Conservation (phyloP, 2,113 vertebrate species). For the Clupea harengus region DNA sequence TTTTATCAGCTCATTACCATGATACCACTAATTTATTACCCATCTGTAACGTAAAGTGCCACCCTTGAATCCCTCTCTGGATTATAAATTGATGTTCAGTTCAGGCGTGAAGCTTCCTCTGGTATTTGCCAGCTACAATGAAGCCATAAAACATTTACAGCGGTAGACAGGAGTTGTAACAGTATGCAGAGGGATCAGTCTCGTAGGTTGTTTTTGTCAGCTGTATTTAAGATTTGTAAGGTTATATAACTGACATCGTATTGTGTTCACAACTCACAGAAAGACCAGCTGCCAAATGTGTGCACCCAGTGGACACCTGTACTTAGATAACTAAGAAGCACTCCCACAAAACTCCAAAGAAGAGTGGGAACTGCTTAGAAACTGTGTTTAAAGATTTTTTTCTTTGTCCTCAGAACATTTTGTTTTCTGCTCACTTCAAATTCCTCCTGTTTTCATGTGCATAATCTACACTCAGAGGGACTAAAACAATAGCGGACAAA, state of each 20-base stretch:
- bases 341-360: background rate
- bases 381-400: background rate
- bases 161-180: background rate
- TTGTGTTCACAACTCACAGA: background rate
- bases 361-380: background rate
- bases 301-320: background rate
- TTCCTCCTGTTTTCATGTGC: background rate
- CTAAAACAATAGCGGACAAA: too few relatives aligned
- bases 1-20: too few relatives aligned
- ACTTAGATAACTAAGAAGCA: background rate
- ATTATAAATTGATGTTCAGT: slow-evolving; percentile 59
- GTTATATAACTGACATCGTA: background rate
- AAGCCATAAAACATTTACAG: background rate
- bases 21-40: too few relatives aligned
- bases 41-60: too few relatives aligned
- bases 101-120: background rate
- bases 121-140: background rate
- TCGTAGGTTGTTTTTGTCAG: background rate
- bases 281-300: background rate
- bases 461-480: too few relatives aligned
- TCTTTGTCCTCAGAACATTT: background rate
- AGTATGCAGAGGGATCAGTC: background rate
- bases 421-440: background rate
- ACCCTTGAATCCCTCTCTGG: slow-evolving; percentile 42
- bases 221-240: background rate